phyloP scores from a whole-genome alignment of 2,113 vertebrate genomes.

The Candoia aspera region DNA sequence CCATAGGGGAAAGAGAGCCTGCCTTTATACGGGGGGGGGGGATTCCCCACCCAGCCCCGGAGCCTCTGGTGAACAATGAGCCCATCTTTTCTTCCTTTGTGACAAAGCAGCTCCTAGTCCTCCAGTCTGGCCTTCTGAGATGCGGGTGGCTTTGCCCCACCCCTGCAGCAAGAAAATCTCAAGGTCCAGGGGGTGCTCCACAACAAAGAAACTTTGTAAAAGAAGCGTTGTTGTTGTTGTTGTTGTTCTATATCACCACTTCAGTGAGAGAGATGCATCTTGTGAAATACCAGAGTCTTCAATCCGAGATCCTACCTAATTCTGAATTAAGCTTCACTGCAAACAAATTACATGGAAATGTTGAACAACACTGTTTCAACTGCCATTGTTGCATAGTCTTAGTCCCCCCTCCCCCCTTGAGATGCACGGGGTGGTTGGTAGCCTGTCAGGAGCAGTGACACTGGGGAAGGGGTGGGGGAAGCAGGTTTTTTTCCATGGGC shows the following conservation, averaged over 20 bases:
- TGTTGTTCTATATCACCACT: neutral
- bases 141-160: neutral
- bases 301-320: neutral
- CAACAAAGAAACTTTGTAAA: neutral
- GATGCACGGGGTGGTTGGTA: neutral
- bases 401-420: too few species aligned
- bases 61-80: neutral
- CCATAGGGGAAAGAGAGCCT: slow-evolving; percentile 17
- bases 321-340: neutral
- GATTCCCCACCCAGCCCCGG: slow-evolving; percentile 14
- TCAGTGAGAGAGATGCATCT: neutral
- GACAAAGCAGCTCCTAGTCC: neutral
- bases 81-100: too few species aligned
- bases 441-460: neutral
- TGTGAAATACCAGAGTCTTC: neutral
- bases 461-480: neutral
- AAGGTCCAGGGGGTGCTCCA: too few species aligned
- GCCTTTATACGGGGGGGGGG: slow-evolving; percentile 21
- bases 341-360: neutral
- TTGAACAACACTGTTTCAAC: neutral
- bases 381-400: neutral
- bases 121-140: neutral
- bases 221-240: neutral
- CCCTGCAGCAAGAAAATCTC: neutral
- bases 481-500: neutral